Evolutionary conservation across 2,888 invertebrate species (phyloP).

Genomic region (Andrena flavipes): DNA sequence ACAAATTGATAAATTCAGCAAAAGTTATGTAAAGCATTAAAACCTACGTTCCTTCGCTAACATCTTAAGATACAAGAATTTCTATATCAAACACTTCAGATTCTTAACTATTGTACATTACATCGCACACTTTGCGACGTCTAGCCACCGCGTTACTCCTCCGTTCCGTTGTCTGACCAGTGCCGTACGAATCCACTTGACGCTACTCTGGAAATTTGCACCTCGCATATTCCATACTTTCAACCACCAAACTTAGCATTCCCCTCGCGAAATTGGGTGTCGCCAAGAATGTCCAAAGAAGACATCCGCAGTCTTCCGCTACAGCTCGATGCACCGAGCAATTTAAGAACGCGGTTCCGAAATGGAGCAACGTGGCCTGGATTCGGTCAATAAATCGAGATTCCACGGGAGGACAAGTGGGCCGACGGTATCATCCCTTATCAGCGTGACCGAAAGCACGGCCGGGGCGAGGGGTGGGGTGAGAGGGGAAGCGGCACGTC

Average conservation of each 20-base stretch:
- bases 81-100: too few species aligned
- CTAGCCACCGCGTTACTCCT: not conserved
- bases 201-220: not conserved
- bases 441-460: constrained; percentile 27
- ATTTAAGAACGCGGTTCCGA: not conserved
- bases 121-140: too few species aligned
- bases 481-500: constrained; percentile 47
- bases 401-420: not conserved
- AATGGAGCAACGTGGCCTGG: not conserved
- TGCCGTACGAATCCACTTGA: not conserved
- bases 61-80: too few species aligned
- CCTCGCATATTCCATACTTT: too few species aligned
- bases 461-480: constrained; percentile 13
- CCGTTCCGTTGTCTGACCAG: not conserved
- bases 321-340: not conserved
- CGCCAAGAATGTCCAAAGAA: not conserved
- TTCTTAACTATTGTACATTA: too few species aligned
- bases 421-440: constrained; percentile 37
- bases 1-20: too few species aligned
- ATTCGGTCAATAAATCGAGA: not conserved
- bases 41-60: too few species aligned
- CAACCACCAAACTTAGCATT: not conserved
- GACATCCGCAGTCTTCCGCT: not conserved
- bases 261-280: not conserved
- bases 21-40: too few species aligned